Percentiles rank a stretch among this genome's conserved stretches.
Evolutionary conservation across 2,888 invertebrate genomes (phyloP).

Genomic region (Ischnura elegans): DNA sequence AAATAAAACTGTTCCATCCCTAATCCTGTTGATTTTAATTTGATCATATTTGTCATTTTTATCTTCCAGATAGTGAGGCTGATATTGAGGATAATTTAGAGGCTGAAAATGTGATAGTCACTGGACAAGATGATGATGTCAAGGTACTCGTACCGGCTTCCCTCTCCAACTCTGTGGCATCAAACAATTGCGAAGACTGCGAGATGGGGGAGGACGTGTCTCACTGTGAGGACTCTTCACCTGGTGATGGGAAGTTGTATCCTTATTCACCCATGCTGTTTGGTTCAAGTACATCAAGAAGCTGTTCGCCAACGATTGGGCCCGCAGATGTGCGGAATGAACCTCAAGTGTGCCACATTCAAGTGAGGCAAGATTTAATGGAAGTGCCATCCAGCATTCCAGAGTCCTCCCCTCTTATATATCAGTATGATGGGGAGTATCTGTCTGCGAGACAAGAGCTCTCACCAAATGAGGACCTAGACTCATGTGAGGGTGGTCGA

Average conservation of each 20-base stretch:
- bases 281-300: not conserved
- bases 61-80: constrained; percentile 39
- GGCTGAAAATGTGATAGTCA: not conserved
- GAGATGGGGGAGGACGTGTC: too few relatives aligned
- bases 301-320: not conserved
- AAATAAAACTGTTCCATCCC: too few relatives aligned
- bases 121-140: not conserved
- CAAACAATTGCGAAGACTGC: not conserved
- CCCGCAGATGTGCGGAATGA: not conserved
- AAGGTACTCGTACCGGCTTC: not conserved
- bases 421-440: not conserved
- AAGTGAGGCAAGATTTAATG: not conserved
- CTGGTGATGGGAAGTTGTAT: not conserved
- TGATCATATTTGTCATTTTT: not conserved
- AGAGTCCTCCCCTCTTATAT: not conserved
- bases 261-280: not conserved
- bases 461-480: not conserved
- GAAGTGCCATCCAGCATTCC: not conserved
- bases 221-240: not conserved
- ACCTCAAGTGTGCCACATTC: too few relatives aligned
- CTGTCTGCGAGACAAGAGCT: not conserved
- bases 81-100: constrained; percentile 44
- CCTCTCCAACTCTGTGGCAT: not conserved
- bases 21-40: not conserved
- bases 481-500: constrained; percentile 42